Evolutionary conservation across 1,140 invertebrate species (phyloP), one percentile per base, ranked within the genome.

Genomic region (Leptopilina clavipes): DNA sequence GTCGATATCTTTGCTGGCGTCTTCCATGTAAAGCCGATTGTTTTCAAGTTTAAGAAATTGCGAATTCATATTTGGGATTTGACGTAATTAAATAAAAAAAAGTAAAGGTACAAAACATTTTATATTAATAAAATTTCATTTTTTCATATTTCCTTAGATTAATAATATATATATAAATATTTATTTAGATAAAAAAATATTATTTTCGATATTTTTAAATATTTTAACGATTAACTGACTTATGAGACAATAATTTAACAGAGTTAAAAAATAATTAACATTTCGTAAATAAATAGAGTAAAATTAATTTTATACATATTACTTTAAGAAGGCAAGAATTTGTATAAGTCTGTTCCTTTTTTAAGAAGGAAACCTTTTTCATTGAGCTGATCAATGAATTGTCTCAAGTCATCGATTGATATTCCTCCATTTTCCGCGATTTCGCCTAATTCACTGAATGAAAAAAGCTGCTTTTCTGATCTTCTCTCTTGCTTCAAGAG

Each of bases 361-460:
- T 97, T 95, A 76, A 98, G 91, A 71, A 98, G 91, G 91, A 95
- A 95, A 37, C 96, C 96, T 89, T 97, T 94, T 81, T 95, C 92
- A 85, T 98, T 98, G 75, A 98, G 91, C 70, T 93, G 93, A 65
- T 93, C 92, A 48, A 98, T 92, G 65, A 98, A 92, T 80, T 92
- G 86, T 71, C 91, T 88, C 86, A 95, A 92, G 80, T 92, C 90
- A 11, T 91, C 88, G 14, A 93, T 91, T 0, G 92, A 81, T 73
- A 97, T 91, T 14, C 93, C 93, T 10, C 91, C 89, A n/a, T 94
- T 91, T 54, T 92, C 88, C 5, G 93, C 93, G 3, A 96, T 90
- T 78, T 93, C 92, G 81, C 93, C 94, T 84, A 98, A 93, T 88
- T 98, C 95, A 31, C 94, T 92, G 56, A 93, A 90, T 7, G 94